Evolutionary conservation across 2,797 vertebrate genomes (phyloP).

Genomic region (Microctenopoma steveboyesi): DNA sequence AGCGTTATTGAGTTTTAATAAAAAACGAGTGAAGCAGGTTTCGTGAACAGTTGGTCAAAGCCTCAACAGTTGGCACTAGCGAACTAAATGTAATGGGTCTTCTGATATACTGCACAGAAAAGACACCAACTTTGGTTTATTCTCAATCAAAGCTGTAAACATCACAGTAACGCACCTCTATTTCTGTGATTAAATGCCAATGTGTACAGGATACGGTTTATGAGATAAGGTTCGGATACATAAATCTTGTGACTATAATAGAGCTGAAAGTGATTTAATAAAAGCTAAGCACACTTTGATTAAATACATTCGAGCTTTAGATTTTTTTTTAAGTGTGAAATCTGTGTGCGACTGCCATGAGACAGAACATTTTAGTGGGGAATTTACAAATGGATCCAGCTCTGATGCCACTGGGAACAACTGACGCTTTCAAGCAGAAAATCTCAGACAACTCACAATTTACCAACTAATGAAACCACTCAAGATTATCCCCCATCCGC

Average conservation of each 20-base stretch:
- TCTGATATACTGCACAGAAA: constrained; percentile 44
- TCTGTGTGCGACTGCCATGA: constrained; percentile 58
- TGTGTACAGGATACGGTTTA: constrained; percentile 51
- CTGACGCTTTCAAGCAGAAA: constrained; percentile 72
- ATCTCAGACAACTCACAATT: constrained; percentile 80
- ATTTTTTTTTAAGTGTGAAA: constrained; percentile 63
- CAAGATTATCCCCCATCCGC: constrained; percentile 65
- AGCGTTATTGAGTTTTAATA: constrained; percentile 18
- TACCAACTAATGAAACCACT: constrained; percentile 78
- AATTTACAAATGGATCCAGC: constrained; percentile 74
- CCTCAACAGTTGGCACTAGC: constrained; percentile 44
- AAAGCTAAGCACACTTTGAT: constrained; percentile 67
- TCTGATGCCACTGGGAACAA: constrained; percentile 70
- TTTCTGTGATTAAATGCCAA: constrained; percentile 55
- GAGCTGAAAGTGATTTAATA: constrained; percentile 61
- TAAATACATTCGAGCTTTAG: constrained; percentile 66
- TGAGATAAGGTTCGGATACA: constrained; percentile 42
- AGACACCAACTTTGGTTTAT: constrained; percentile 46
- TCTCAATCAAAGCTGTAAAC: constrained; percentile 48
- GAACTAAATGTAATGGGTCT: constrained; percentile 36
- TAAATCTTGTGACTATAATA: constrained; percentile 58
- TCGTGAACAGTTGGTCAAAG: constrained; percentile 39
- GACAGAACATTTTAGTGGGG: constrained; percentile 57
- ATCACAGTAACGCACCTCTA: constrained; percentile 38
- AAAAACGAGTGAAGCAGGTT: constrained; percentile 45